Evolutionary conservation across 2,797 vertebrate species (phyloP), one percentile per base, ranked within the genome.

Genomic region (Florisuga fusca): DNA sequence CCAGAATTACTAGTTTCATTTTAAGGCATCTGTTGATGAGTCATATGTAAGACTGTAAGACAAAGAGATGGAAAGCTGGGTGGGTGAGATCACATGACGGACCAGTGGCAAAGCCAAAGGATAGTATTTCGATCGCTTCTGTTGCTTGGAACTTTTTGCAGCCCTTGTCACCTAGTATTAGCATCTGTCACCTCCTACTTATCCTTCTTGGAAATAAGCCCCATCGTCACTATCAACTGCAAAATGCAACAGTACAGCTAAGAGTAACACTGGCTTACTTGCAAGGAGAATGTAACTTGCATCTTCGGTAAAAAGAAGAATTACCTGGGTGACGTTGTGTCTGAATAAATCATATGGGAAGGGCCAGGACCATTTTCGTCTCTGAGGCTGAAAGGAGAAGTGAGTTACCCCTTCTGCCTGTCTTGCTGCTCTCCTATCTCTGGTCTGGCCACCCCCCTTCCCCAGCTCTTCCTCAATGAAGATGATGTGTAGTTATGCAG

Each of bases 381-480:
- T 64, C 26, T 27, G 8, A 38, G 33, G 18, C 36, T 83, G 29
- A 34, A 41, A 46, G 55, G 27, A 81, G 15, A 57, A 26, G 15
- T 51, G 48, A 87, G 17, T 31, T 22, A 25, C 29, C 19, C 7
- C 12, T 82, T 66, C 8, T 51, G 21, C 33, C 9, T 85, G 25
- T 27, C 53, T 81, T 74, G 23, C 9, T 10, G 33, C 21, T 57
- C 58, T 7, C 15, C 21, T 58, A 3, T 66, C 29, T 46, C 34
- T 63, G 13, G 4, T 84, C 26, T 88, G 29, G 8, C 43, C 31
- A 20, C 15, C 5, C 58, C 21, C 21, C 48, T 20, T 67, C 16
- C 5, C 54, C 0, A 0, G 9, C 7, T 84, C 20, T 63, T 88
- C 38, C 10, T 76, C 14, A 0, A 0, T 68, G 33, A 68, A 78